Percentiles rank a stretch among this genome's conserved stretches.
Conservation (phyloP, 1,140 invertebrate genomes). For the Drosophila azteca region DNA sequence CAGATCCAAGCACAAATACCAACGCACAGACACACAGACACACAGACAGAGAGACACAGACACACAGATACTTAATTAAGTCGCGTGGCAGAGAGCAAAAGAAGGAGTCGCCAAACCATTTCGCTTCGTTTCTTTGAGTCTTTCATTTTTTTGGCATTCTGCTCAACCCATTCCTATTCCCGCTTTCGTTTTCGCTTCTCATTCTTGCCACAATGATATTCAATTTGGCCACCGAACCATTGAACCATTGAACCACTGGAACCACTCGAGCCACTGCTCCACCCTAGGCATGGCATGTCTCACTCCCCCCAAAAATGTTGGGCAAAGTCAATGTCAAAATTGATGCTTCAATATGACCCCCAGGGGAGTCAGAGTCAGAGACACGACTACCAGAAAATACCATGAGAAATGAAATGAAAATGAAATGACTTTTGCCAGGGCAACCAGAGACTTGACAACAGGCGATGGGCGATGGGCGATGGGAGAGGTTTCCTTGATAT, state of each 20-base stretch:
- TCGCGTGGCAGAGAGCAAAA: constrained; percentile 18
- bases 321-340: constrained; percentile 42
- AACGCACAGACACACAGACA: not conserved
- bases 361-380: constrained; percentile 21
- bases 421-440: constrained; percentile 50
- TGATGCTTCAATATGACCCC: constrained; percentile 30
- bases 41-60: constrained; percentile 4
- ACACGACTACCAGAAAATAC: constrained; percentile 15
- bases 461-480: constrained; percentile 3
- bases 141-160: not conserved
- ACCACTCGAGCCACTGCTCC: not conserved
- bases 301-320: not conserved
- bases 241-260: too few species aligned
- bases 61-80: constrained; percentile 50
- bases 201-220: constrained; percentile 20
- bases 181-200: too few species aligned
- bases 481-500: constrained; percentile 9
- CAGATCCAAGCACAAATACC: too few species aligned
- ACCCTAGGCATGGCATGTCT: not conserved
- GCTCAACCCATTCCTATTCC: too few species aligned
- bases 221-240: constrained; percentile 18
- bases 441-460: constrained; percentile 41
- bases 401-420: constrained; percentile 51
- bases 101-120: not conserved
- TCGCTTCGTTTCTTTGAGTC: not conserved